A percentile compares a stretch with the other conserved stretches of the same genome.
phyloP scores from a whole-genome alignment of 2,797 vertebrate species.

The Chelidonichthys spinosus region DNA sequence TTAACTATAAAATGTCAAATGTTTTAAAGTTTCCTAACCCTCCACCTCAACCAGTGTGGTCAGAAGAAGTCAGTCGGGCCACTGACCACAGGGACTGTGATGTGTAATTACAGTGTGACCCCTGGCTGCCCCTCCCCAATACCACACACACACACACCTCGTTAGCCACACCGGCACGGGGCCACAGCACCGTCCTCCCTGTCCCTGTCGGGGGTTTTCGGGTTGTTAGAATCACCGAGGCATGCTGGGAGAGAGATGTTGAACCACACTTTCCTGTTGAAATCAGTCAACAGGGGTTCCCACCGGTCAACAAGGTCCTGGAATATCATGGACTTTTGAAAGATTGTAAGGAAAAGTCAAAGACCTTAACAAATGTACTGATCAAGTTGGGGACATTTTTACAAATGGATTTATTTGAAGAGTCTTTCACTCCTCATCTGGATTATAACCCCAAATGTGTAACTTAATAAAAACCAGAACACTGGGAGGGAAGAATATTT shows the following conservation, averaged over 20 bases:
- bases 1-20: background rate
- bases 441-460: no score
- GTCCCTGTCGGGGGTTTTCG: slow-evolving; percentile 57
- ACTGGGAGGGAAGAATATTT: background rate
- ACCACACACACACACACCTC: slow-evolving; percentile 57
- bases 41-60: slow-evolving; percentile 30
- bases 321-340: slow-evolving; percentile 52
- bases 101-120: slow-evolving; percentile 82
- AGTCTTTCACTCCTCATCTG: background rate
- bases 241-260: slow-evolving; percentile 64
- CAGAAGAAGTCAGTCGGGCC: slow-evolving; percentile 56
- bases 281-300: slow-evolving; percentile 61
- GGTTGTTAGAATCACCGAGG: slow-evolving; percentile 60
- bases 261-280: slow-evolving; percentile 59
- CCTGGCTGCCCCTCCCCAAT: slow-evolving; percentile 60
- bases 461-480: background rate
- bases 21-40: slow-evolving; percentile 18
- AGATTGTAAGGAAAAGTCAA: slow-evolving; percentile 32
- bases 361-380: slow-evolving; percentile 9
- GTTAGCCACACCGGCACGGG: slow-evolving; percentile 71
- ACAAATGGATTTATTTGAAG: slow-evolving; percentile 4
- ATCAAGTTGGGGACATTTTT: slow-evolving; percentile 5
- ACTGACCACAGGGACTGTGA: slow-evolving; percentile 77
- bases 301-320: slow-evolving; percentile 52
- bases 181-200: slow-evolving; percentile 45